Conservation (phyloP, 2,888 invertebrate genomes). For the Callosobruchus maculatus region DNA sequence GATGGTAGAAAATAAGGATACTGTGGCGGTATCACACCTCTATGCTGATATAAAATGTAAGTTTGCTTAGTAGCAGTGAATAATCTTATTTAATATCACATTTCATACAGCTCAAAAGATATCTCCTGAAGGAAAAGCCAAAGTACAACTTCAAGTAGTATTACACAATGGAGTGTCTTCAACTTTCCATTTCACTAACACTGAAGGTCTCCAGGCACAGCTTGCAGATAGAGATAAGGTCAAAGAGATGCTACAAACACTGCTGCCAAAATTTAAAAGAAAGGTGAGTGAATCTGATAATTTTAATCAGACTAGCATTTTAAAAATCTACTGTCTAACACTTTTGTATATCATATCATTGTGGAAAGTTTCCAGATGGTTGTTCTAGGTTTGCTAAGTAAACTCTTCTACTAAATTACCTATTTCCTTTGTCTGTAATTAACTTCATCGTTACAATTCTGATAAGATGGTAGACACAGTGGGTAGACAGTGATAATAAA, state of each 20-base stretch:
- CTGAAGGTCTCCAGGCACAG: slow-evolving; percentile 77
- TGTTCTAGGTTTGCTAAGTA: no score
- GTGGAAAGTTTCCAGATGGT: no score
- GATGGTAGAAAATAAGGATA: slow-evolving; percentile 91
- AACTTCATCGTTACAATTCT: no score
- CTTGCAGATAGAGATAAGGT: slow-evolving; percentile 88
- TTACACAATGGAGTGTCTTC: slow-evolving; percentile 90
- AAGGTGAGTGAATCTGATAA: slow-evolving; percentile 68
- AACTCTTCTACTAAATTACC: no score
- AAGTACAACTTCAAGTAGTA: slow-evolving; percentile 96
- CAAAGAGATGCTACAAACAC: slow-evolving; percentile 84
- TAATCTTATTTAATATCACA: not conserved
- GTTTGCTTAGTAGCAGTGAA: slow-evolving; percentile 29
- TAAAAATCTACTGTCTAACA: no score
- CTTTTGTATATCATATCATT: no score
- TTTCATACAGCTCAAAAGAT: slow-evolving; percentile 74
- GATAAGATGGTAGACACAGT: no score
- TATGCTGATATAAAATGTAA: slow-evolving; percentile 95
- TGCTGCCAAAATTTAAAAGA: slow-evolving; percentile 89
- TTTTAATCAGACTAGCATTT: not conserved
- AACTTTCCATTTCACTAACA: slow-evolving; percentile 96
- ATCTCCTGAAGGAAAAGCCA: slow-evolving; percentile 93
- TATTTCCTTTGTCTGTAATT: no score
- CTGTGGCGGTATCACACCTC: slow-evolving; percentile 87
- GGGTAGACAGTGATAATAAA: no score